Conservation (phyloP, 2,797 vertebrate species). For the Apodemus agrarius region DNA sequence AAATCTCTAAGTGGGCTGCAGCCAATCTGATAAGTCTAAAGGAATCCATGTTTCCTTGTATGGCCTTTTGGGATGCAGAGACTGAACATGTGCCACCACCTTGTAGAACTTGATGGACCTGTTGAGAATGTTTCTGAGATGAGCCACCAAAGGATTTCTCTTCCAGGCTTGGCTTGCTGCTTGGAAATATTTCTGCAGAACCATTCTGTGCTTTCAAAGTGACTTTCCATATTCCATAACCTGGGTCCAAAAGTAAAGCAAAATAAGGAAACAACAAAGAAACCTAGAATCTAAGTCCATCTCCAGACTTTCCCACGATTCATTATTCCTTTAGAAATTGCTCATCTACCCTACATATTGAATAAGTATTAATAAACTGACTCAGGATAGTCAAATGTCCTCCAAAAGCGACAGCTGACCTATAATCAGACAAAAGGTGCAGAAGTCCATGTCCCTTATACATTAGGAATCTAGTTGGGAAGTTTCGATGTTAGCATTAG, state of each 20-base stretch:
- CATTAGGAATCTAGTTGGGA: conserved; percentile 23
- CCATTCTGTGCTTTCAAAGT: background rate
- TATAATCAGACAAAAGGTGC: background rate
- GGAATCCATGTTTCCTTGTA: background rate
- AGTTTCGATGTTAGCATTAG: background rate
- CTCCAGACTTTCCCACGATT: background rate
- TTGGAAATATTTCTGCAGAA: conserved; percentile 19
- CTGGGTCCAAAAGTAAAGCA: background rate
- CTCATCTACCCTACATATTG: background rate
- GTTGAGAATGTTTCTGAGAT: background rate
- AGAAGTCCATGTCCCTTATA: background rate
- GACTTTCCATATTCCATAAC: background rate
- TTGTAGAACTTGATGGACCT: background rate
- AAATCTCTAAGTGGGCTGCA: background rate
- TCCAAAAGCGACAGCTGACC: background rate
- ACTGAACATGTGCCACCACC: background rate
- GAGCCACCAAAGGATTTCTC: background rate
- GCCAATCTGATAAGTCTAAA: background rate
- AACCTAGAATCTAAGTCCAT: background rate
- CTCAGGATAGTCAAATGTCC: background rate
- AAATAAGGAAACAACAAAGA: background rate
- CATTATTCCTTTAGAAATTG: conserved; percentile 15
- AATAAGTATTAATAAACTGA: background rate
- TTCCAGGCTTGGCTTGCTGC: background rate
- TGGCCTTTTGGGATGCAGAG: background rate